Evolutionary conservation across 1,140 invertebrate genomes (phyloP).

Genomic region (Lucilia sericata): DNA sequence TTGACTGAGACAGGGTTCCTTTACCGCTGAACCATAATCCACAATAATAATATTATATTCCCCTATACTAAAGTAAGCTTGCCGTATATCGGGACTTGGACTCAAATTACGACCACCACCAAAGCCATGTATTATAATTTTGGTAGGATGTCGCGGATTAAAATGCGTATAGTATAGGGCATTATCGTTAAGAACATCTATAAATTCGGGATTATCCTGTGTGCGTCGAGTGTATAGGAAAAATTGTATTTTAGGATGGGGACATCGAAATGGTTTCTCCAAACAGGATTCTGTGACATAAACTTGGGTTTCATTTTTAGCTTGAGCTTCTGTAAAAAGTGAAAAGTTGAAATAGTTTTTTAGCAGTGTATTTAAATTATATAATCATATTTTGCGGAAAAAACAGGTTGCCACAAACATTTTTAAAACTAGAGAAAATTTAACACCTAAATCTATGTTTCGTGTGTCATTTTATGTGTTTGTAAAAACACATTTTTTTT

Average conservation of each 20-base stretch:
- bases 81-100: conserved; percentile 83
- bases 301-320: conserved; percentile 66
- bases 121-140: conserved; percentile 86
- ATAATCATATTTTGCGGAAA: not conserved
- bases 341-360: not conserved
- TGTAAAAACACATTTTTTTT: not conserved
- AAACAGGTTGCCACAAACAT: not conserved
- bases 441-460: conserved; percentile 28
- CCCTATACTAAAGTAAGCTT: conserved; percentile 82
- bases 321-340: conserved; percentile 55
- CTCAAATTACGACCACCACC: conserved; percentile 82
- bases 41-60: conserved; percentile 89
- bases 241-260: conserved; percentile 84
- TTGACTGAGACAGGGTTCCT: conserved; percentile 83
- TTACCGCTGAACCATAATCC: conserved; percentile 84
- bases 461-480: conserved; percentile 21
- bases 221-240: conserved; percentile 85
- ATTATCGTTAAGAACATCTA: conserved; percentile 77
- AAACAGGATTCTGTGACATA: conserved; percentile 85
- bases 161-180: conserved; percentile 80
- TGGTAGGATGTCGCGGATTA: conserved; percentile 79
- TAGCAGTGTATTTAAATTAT: not conserved
- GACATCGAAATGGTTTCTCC: conserved; percentile 82
- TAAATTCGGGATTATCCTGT: conserved; percentile 77
- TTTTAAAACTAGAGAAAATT: not conserved